A percentile compares a stretch with the other conserved stretches of the same genome.
Evolutionary conservation across 2,113 vertebrate genomes (phyloP).

Genomic region (Dipodomys stephensi): DNA sequence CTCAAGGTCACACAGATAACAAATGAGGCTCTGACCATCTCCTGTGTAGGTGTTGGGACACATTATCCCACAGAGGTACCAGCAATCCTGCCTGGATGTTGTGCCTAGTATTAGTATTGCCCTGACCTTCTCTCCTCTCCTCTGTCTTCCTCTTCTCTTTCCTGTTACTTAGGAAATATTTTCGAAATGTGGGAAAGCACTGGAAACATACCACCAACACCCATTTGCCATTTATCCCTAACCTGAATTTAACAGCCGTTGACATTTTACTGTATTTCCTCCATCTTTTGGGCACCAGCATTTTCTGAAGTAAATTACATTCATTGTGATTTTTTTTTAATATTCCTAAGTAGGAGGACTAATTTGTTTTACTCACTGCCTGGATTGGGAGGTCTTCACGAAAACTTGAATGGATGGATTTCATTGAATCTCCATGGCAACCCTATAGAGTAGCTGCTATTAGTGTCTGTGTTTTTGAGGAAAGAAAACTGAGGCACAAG

Average conservation of each 20-base stretch:
- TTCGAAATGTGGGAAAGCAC: constrained; percentile 20
- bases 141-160: neutral
- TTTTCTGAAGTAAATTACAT: constrained; percentile 49
- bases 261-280: neutral
- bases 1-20: neutral
- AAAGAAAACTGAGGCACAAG: neutral
- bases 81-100: neutral
- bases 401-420: neutral
- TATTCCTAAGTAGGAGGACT: neutral
- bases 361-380: neutral
- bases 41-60: neutral
- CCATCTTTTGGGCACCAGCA: neutral
- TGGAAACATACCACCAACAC: neutral
- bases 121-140: no score
- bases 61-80: no score
- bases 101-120: no score
- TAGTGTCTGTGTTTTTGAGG: neutral
- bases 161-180: neutral
- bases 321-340: neutral
- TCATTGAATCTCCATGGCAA: neutral
- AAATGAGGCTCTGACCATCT: neutral
- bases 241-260: neutral
- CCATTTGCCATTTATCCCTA: neutral
- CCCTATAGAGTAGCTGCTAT: neutral
- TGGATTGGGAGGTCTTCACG: neutral